A percentile compares a stretch with the other conserved stretches of the same genome.
phyloP scores from a whole-genome alignment of 2,797 vertebrate genomes.

The Notamacropus eugenii region DNA sequence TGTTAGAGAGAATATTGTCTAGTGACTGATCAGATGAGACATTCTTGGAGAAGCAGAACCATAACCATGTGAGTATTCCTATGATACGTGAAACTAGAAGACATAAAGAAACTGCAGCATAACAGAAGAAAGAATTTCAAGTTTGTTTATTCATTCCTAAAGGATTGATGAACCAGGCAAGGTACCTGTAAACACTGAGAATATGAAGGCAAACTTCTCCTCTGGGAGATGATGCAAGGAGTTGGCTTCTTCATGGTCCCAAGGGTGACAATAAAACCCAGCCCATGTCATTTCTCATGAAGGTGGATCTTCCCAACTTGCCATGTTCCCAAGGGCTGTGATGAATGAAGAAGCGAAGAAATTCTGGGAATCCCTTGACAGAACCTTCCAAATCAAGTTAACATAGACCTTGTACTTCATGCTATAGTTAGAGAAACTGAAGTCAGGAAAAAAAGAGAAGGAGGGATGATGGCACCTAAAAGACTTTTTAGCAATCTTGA shows the following conservation, averaged over 20 bases:
- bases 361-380: background rate
- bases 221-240: background rate
- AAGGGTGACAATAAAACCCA: background rate
- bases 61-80: background rate
- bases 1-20: background rate
- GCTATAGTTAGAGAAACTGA: background rate
- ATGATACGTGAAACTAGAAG: background rate
- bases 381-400: background rate
- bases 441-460: background rate
- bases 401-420: background rate
- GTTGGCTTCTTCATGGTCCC: background rate
- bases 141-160: background rate
- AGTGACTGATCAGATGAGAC: background rate
- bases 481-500: background rate
- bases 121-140: background rate
- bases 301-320: background rate
- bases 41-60: background rate
- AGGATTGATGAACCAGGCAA: background rate
- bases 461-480: background rate
- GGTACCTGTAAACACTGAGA: background rate
- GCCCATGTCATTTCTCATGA: background rate
- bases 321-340: background rate
- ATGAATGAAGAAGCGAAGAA: background rate
- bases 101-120: background rate
- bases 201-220: background rate